Conservation (phyloP, 92 coral and sea anemone species). For the Siderastrea siderea region DNA sequence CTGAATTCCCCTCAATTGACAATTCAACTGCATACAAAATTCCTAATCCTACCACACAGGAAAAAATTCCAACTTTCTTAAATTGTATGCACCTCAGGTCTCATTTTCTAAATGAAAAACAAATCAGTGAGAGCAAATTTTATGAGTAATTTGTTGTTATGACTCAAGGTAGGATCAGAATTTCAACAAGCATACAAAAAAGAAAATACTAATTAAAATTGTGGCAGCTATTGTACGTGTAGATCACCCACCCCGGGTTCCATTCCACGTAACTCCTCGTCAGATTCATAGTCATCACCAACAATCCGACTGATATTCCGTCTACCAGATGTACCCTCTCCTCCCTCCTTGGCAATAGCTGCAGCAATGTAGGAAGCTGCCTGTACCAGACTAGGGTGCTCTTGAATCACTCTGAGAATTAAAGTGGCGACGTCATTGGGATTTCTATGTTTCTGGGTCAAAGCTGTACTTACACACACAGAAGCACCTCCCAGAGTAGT, state of each 20-base stretch:
- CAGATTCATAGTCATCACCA: slow-evolving; percentile 70
- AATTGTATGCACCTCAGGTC: too few species aligned
- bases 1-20: too few species aligned
- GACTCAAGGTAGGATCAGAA: neutral
- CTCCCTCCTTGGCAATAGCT: slow-evolving; percentile 90
- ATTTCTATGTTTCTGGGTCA: too few species aligned
- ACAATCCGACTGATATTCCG: slow-evolving; percentile 30
- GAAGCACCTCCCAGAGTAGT: too few species aligned
- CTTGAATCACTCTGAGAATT: slow-evolving; percentile 73
- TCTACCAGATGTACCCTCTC: slow-evolving; percentile 43
- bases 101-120: too few species aligned
- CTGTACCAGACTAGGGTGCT: slow-evolving; percentile 95
- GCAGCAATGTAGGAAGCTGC: slow-evolving; percentile 99
- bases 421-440: too few species aligned
- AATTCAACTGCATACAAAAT: too few species aligned
- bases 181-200: too few species aligned
- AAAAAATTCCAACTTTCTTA: too few species aligned
- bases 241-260: slow-evolving; percentile 83
- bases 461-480: too few species aligned
- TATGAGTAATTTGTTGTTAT: neutral
- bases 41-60: too few species aligned
- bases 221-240: neutral
- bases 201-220: neutral
- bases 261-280: slow-evolving; percentile 85
- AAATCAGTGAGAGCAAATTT: too few species aligned